Evolutionary conservation across 2,888 invertebrate genomes (phyloP), one percentile per base, ranked within the genome.

Genomic region (Leptarthrus brevirostris): DNA sequence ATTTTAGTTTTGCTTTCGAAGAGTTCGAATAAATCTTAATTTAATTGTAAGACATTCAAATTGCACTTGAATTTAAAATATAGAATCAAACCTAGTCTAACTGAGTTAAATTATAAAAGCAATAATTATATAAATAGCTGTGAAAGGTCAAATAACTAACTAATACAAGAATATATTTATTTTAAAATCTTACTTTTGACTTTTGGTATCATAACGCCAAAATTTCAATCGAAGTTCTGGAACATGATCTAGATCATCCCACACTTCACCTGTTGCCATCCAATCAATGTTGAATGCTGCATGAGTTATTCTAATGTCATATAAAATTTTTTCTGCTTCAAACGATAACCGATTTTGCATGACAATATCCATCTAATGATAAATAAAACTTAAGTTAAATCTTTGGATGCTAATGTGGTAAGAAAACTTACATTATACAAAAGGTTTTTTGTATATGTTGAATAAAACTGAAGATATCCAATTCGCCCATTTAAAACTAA

Each of bases 391-490:
- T n/a, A n/a, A n/a, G n/a, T n/a, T n/a, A n/a, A n/a, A n/a, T n/a
- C n/a, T n/a, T n/a, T n/a, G n/a, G n/a, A n/a, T n/a, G n/a, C n/a
- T n/a, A n/a, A n/a, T n/a, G n/a, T n/a, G n/a, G n/a, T n/a, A n/a
- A n/a, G n/a, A n/a, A 12, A 3, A 85, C 89, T 88, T 84, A 93
- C 92, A 86, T 90, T 92, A 80, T 90, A 93, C 1, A 93, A 82
- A 74, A 93, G 86, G 79, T 86, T 88, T 80, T 90, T 90, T 3
- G 88, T 88, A 61, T 87, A 85, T 0, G 89, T 88, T 53, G 90
- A 89, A 82, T 89, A 93, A 85, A 93, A 92, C 82, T 94, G 93
- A 54, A 93, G 84, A 79, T 92, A 90, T 12, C 93, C 93, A 0
- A 89, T 87, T 76, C 90, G 87, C 34, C 93, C 92, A 81, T 93